These are phyloP conservation scores for Dolichallabes microphthalmus DNA, from an alignment of 2,113 vertebrate genomes.

Conservation along the genomic window DNA sequence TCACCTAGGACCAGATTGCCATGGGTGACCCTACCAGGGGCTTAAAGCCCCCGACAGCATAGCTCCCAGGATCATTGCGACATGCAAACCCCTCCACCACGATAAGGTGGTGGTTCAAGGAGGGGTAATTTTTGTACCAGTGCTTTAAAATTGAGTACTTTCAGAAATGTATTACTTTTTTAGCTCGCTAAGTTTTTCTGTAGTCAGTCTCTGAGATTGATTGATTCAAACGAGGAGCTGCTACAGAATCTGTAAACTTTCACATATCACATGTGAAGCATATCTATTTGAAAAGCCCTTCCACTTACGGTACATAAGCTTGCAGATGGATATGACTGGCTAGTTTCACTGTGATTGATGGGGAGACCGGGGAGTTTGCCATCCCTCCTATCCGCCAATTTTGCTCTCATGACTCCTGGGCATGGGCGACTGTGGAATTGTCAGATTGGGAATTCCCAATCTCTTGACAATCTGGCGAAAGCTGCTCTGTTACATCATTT, in stretches of 20 bases:
- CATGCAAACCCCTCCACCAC: too few species aligned
- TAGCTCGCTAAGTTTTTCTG: background rate
- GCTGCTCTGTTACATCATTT: background rate
- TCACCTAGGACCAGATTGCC: too few species aligned
- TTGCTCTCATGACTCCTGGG: background rate
- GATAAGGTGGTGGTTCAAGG: too few species aligned
- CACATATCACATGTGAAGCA: background rate
- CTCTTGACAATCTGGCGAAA: background rate
- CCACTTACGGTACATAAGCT: background rate
- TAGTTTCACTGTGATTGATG: background rate
- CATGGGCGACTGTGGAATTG: background rate
- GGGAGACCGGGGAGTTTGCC: background rate
- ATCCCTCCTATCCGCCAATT: background rate
- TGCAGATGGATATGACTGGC: background rate
- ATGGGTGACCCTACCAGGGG: too few species aligned
- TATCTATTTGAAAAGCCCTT: background rate
- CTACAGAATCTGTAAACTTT: background rate
- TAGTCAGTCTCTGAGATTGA: background rate
- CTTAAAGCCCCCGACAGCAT: too few species aligned
- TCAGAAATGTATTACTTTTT: background rate
- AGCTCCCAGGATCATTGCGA: too few species aligned
- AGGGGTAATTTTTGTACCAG: too few species aligned
- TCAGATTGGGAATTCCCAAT: background rate
- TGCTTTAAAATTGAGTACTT: background rate
- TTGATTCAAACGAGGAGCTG: background rate